phyloP scores from a whole-genome alignment of 2,888 invertebrate genomes.

The Spodoptera exigua region DNA sequence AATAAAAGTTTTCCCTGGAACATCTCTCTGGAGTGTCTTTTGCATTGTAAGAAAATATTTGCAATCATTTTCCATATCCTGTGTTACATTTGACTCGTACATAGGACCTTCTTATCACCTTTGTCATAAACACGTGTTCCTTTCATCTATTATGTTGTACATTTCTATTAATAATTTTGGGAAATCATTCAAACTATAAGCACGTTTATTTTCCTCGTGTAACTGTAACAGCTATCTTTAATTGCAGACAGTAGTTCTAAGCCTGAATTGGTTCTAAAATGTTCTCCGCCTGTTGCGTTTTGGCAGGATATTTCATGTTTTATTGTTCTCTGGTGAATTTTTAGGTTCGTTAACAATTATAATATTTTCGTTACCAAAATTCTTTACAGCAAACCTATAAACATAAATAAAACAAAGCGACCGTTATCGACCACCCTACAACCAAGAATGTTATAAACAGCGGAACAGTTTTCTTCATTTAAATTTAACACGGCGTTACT shows the following conservation, averaged over 20 bases:
- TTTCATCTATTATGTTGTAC: constrained; percentile 30
- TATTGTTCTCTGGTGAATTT: no score
- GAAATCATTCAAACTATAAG: constrained; percentile 18
- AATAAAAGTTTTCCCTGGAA: background rate
- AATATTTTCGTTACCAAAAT: no score
- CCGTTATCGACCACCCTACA: no score
- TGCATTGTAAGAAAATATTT: constrained; percentile 8
- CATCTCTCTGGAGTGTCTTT: no score
- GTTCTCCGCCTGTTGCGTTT: background rate
- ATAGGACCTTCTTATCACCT: constrained; percentile 23
- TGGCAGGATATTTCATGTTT: no score
- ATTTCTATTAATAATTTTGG: constrained; percentile 38
- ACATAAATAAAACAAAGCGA: no score
- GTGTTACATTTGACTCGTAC: constrained; percentile 13
- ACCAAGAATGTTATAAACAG: no score
- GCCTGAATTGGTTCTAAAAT: background rate
- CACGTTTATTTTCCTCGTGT: constrained; percentile 21
- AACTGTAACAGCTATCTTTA: constrained; percentile 3
- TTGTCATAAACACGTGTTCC: constrained; percentile 31
- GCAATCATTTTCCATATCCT: constrained; percentile 1
- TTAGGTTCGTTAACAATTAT: no score
- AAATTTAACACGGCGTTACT: no score
- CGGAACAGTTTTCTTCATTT: no score
- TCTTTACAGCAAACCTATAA: no score
- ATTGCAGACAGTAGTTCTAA: background rate